Percentiles rank a stretch among this genome's conserved stretches.
phyloP scores from a whole-genome alignment of 2,888 invertebrate species.

The Prosopocoilus inquinatus region DNA sequence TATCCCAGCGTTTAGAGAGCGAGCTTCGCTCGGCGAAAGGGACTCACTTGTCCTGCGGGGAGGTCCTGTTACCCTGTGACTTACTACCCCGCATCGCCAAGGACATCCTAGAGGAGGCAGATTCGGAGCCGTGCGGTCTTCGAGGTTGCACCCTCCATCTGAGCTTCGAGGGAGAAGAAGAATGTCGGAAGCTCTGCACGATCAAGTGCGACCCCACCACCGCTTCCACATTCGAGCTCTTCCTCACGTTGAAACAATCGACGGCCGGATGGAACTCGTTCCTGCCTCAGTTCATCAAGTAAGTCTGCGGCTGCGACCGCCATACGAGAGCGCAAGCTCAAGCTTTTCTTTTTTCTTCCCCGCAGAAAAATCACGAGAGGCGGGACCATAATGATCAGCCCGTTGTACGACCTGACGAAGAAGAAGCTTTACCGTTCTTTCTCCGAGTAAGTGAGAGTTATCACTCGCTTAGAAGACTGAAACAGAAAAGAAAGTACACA shows the following conservation, averaged over 20 bases:
- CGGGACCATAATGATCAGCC: slow-evolving; percentile 85
- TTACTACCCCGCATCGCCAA: slow-evolving; percentile 75
- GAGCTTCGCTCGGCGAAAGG: slow-evolving; percentile 79
- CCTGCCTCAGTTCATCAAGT: slow-evolving; percentile 88
- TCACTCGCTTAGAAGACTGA: slow-evolving; percentile 8
- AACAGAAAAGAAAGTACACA: slow-evolving; percentile 9
- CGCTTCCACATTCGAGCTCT: slow-evolving; percentile 87
- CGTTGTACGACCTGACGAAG: slow-evolving; percentile 85
- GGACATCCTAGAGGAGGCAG: slow-evolving; percentile 77
- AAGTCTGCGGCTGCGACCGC: slow-evolving; percentile 51
- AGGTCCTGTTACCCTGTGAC: slow-evolving; percentile 81
- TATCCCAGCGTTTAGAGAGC: slow-evolving; percentile 74
- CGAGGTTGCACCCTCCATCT: slow-evolving; percentile 82
- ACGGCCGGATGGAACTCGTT: slow-evolving; percentile 83
- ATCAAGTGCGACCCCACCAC: slow-evolving; percentile 84
- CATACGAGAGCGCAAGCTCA: slow-evolving; percentile 26
- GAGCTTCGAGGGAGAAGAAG: slow-evolving; percentile 72
- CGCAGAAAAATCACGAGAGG: slow-evolving; percentile 84
- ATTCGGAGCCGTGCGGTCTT: slow-evolving; percentile 86
- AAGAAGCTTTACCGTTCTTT: slow-evolving; percentile 77
- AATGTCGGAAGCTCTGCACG: slow-evolving; percentile 72
- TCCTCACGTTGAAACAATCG: slow-evolving; percentile 83
- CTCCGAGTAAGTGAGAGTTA: slow-evolving; percentile 21
- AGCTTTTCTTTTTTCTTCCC: slow-evolving; percentile 28
- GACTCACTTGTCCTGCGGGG: slow-evolving; percentile 77